A percentile compares a stretch with the other conserved stretches of the same genome.
Evolutionary conservation across 1,140 invertebrate genomes (phyloP).

Genomic region (Pseudomyrmex sp.): DNA sequence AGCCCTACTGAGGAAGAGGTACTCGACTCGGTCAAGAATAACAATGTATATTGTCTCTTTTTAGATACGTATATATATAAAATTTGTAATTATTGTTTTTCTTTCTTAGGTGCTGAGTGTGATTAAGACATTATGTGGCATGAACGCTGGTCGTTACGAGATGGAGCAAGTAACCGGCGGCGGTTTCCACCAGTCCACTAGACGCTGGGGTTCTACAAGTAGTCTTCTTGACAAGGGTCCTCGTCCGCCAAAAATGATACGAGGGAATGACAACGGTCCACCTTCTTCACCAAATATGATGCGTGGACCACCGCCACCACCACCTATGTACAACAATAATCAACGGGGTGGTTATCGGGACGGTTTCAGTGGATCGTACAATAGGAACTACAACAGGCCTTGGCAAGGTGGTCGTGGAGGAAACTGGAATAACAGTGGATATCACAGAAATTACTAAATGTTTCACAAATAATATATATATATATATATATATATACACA

Average conservation of each 20-base stretch:
- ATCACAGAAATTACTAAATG: slow-evolving; percentile 47
- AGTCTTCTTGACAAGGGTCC: not conserved
- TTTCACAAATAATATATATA: not conserved
- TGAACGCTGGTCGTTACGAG: slow-evolving; percentile 90
- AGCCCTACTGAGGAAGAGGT: slow-evolving; percentile 86
- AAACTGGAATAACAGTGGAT: slow-evolving; percentile 53
- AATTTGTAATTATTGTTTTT: not conserved
- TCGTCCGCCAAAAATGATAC: slow-evolving; percentile 69
- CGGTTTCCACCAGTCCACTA: slow-evolving; percentile 83
- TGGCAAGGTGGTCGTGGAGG: slow-evolving; percentile 56
- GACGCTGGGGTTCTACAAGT: not conserved
- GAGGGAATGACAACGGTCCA: slow-evolving; percentile 45
- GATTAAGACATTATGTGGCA: slow-evolving; percentile 89
- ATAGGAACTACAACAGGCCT: slow-evolving; percentile 43
- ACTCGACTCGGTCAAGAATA: not conserved
- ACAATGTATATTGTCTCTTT: too few species aligned
- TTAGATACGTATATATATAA: too few species aligned
- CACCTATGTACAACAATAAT: too few species aligned
- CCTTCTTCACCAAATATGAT: too few species aligned
- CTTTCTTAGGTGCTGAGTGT: slow-evolving; percentile 86
- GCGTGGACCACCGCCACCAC: too few species aligned
- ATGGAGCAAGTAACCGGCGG: slow-evolving; percentile 86
- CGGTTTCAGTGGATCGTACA: slow-evolving; percentile 44
- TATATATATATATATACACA: not conserved
- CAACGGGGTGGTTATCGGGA: slow-evolving; percentile 23